Percentiles rank a stretch among this genome's conserved stretches.
These are phyloP conservation scores for Aleiodes sp. DNA, from an alignment of 1,140 invertebrate genomes.

Conservation along the genomic window DNA sequence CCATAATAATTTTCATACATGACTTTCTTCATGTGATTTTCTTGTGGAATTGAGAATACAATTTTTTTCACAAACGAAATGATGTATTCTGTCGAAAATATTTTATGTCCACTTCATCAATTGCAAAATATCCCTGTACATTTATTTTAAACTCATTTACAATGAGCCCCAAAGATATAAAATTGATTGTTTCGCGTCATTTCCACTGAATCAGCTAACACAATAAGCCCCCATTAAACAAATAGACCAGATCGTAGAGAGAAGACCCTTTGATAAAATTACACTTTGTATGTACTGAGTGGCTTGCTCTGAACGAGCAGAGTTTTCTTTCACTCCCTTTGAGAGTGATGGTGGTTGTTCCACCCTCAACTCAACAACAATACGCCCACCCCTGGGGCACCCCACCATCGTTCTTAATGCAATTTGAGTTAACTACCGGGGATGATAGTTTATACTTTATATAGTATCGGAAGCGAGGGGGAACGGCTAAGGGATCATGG, in stretches of 20 bases:
- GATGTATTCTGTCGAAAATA: not conserved
- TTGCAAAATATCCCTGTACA: no score
- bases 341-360: constrained; percentile 19
- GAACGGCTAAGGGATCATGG: not conserved
- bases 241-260: constrained; percentile 46
- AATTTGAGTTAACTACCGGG: constrained; percentile 57
- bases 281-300: constrained; percentile 9
- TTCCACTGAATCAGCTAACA: constrained; percentile 40
- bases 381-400: constrained; percentile 47
- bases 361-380: constrained; percentile 38
- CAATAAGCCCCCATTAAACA: constrained; percentile 60
- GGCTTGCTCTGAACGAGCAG: constrained; percentile 13
- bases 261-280: constrained; percentile 9
- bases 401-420: constrained; percentile 51
- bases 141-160: no score
- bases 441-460: constrained; percentile 46
- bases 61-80: not conserved
- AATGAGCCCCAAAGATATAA: constrained; percentile 13
- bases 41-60: constrained; percentile 4
- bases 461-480: constrained; percentile 20
- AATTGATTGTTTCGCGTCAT: constrained; percentile 51
- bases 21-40: constrained; percentile 22
- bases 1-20: constrained; percentile 43
- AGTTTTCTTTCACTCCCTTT: not conserved
- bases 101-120: not conserved